These are phyloP conservation scores for Oscheius sp. DNA, from an alignment of 2,888 invertebrate species.

Conservation along the genomic window DNA sequence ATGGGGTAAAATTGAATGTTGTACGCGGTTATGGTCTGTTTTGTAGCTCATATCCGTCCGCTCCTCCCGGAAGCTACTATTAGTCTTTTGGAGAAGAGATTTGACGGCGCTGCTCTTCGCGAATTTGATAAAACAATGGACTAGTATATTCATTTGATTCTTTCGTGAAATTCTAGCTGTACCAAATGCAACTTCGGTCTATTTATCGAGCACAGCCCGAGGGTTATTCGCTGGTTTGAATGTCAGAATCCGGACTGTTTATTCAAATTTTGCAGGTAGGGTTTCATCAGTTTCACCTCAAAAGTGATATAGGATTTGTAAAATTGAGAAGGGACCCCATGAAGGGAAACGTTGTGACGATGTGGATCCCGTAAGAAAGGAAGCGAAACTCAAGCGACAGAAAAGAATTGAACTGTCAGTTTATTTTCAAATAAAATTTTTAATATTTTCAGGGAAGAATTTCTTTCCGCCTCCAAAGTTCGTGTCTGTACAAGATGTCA, in stretches of 20 bases:
- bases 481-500: slow-evolving; percentile 10
- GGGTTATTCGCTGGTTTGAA: not conserved
- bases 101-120: not conserved
- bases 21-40: not conserved
- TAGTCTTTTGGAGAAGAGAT: not conserved
- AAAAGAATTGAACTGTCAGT: not conserved
- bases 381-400: not conserved
- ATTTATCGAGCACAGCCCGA: not conserved
- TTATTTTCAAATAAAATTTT: not conserved
- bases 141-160: not conserved
- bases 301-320: not conserved
- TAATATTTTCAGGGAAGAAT: slow-evolving; percentile 10
- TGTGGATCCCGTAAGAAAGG: slow-evolving; percentile 8
- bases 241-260: not conserved
- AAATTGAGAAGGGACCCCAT: not conserved
- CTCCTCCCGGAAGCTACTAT: not conserved
- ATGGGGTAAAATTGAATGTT: too few species aligned
- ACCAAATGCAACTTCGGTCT: not conserved
- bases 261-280: slow-evolving; percentile 9
- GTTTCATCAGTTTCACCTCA: not conserved
- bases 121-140: slow-evolving; percentile 1
- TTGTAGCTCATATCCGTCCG: not conserved
- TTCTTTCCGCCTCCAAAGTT: not conserved
- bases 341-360: slow-evolving; percentile 4
- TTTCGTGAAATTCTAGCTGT: not conserved